phyloP scores from a whole-genome alignment of 2,113 vertebrate species.

The Seriola rivoliana region DNA sequence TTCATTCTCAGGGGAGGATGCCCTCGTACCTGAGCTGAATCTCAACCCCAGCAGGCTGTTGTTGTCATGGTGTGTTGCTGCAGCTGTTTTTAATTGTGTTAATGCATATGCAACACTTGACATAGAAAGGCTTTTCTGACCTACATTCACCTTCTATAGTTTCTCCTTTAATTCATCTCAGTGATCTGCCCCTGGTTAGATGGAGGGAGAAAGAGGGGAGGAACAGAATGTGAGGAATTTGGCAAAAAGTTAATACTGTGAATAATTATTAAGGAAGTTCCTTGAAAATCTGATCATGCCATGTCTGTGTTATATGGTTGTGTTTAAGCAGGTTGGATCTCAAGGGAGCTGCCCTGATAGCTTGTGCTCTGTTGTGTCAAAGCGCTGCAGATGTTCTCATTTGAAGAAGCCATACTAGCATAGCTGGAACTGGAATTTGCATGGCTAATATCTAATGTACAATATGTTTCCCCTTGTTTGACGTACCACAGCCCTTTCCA shows the following conservation, averaged over 20 bases:
- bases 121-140: slow-evolving; percentile 38
- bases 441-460: neutral
- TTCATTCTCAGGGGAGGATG: neutral
- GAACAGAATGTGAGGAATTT: slow-evolving; percentile 24
- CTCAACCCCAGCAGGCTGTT: neutral
- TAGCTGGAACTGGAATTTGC: neutral
- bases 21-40: neutral
- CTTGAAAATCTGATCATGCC: slow-evolving; percentile 11
- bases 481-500: slow-evolving; percentile 1
- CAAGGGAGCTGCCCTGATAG: neutral
- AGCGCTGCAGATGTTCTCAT: slow-evolving; percentile 14
- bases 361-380: slow-evolving; percentile 11
- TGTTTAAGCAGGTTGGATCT: neutral
- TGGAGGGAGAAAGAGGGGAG: neutral
- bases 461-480: slow-evolving; percentile 4
- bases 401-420: neutral
- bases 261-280: slow-evolving; percentile 14
- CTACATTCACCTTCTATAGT: slow-evolving; percentile 44
- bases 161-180: slow-evolving; percentile 33
- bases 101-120: slow-evolving; percentile 21
- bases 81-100: slow-evolving; percentile 35
- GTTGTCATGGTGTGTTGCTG: slow-evolving; percentile 1
- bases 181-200: neutral
- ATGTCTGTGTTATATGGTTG: neutral
- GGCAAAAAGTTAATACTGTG: neutral